Conservation (phyloP, 2,797 vertebrate species). For the Rhabdophis nuchalis region DNA sequence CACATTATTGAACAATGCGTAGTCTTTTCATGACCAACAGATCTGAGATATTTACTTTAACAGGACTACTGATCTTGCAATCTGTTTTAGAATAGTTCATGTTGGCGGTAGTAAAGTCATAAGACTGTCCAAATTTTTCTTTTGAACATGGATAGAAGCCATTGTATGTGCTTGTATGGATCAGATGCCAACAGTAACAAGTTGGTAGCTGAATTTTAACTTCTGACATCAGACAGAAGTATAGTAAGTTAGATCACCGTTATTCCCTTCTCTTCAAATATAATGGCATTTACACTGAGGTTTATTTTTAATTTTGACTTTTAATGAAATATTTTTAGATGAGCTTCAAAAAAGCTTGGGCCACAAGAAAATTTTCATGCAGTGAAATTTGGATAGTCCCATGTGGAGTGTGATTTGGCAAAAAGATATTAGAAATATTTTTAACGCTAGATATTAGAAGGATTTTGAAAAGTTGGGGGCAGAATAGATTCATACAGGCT, state of each 20-base stretch:
- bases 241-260: constrained; percentile 1
- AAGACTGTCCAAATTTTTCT: neutral
- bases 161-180: accelerated
- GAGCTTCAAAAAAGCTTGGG: too few relatives aligned
- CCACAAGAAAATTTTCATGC: neutral
- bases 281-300: neutral
- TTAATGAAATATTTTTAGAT: neutral
- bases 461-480: neutral
- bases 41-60: constrained; percentile 22
- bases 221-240: neutral
- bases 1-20: neutral
- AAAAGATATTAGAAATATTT: neutral
- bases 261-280: neutral
- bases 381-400: neutral
- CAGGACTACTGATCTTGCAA: neutral
- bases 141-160: neutral
- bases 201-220: neutral
- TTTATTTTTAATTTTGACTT: neutral
- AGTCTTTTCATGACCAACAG: constrained; percentile 10
- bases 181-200: neutral
- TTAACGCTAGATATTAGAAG: neutral
- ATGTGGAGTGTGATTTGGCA: too few relatives aligned
- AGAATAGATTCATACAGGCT: neutral
- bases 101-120: neutral
- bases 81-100: neutral